These are phyloP conservation scores for Threskiornis aethiopicus DNA, from an alignment of 2,797 vertebrate species.

Conservation along the genomic window DNA sequence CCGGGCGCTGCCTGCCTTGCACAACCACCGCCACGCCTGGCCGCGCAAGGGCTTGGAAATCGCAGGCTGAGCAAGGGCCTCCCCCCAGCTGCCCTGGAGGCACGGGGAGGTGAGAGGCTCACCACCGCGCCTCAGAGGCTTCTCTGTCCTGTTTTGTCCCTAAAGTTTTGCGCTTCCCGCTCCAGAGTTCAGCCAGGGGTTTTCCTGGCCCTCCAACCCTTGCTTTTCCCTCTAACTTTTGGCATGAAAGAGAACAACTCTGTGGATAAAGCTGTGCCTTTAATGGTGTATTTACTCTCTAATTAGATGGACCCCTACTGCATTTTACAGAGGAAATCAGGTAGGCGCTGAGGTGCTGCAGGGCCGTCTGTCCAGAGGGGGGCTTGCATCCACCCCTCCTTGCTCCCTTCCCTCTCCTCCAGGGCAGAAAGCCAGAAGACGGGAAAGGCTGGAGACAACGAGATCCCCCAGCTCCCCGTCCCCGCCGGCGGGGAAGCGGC, in stretches of 20 bases:
- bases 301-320: neutral
- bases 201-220: neutral
- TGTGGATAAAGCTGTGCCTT: neutral
- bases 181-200: neutral
- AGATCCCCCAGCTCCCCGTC: neutral
- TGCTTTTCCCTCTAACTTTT: neutral
- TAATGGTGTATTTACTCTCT: neutral
- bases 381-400: neutral
- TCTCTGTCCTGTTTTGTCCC: neutral
- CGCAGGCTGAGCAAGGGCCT: neutral
- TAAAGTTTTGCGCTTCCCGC: accelerated
- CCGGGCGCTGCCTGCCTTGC: accelerated
- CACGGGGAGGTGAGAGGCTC: accelerated
- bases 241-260: neutral
- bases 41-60: neutral
- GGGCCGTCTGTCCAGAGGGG: accelerated
- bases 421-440: neutral
- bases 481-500: neutral
- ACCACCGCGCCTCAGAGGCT: accelerated
- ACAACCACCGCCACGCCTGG: accelerated
- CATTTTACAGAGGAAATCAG: neutral
- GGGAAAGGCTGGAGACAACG: accelerated
- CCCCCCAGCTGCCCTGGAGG: neutral
- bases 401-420: neutral
- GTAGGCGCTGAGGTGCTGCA: neutral